Base-by-base conservation (phyloP, 2,113 vertebrate genomes). In the Cebus imitator region DNA sequence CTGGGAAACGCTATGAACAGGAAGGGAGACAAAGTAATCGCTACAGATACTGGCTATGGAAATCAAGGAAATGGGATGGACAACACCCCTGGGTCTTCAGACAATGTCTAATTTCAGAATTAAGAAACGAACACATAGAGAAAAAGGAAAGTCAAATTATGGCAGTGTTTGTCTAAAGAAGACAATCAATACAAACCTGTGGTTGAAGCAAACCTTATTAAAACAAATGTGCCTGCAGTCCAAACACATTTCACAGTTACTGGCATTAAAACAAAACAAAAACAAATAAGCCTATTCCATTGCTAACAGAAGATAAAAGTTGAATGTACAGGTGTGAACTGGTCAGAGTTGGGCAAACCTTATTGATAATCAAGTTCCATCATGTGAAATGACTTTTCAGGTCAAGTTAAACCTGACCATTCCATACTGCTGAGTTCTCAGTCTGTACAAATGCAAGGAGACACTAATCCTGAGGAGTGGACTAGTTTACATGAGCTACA, bases 61-160 rank as follows among this genome's bases (percentile, higher is more conserved):
- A 73, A 48, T 14, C 18, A 64, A 73, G 52, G 66, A 83, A 43
- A 58, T 0, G 2, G 27, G 25, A 37, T 3, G 5, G 30, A 20
- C 0, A 6, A n/a, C 25, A 88, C 32, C n/a, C 50, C 0, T 5
- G 8, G 1, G 64, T 75, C 16, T 45, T 5, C 23, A 40, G n/a
- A 58, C 37, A 32, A 43, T 17, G 25, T 57, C 66, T 35, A 45
- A 76, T 35, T 64, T 61, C 66, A 80, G 35, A 84, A 87, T 17
- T 25, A 40, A 72, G 43, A 52, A 58, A 61, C 0, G 9, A n/a
- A 6, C 32, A 64, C 8, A 25, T 0, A 4, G n/a, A 81, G 25
- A 52, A 27, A 96, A 61, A 57, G 58, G 3, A 23, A 48, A 25
- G 75, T 40, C 58, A 50, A 68, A 10, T 37, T 20, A 27, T 5